Base-by-base conservation (phyloP, 2,113 vertebrate species). In the Podarcis muralis region DNA sequence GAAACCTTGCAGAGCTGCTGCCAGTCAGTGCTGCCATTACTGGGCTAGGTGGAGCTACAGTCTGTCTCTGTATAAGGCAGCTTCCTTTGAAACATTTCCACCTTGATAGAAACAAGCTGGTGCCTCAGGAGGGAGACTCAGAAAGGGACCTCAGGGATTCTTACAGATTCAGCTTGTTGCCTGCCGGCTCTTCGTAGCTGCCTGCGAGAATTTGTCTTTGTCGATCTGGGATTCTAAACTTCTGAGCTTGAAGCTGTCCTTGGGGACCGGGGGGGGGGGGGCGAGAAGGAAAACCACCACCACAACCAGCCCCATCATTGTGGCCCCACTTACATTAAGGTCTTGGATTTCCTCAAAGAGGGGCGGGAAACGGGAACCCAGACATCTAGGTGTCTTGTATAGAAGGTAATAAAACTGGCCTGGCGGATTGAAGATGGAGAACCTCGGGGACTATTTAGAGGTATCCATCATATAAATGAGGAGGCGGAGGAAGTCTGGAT, bases 401-500 rank as follows among this genome's bases (percentile, higher is more conserved):
- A 91, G 5, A 89, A 97, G 92, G 90, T 92, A 89, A 90, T 92
- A 89, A 95, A 95, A 84, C 83, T 9, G 86, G 85, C 83, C 82
- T 82, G 40, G 88, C 71, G 81, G 90, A 87, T 71, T 90, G 95
- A 88, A 90, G 92, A 89, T 57, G 92, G 90, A 89, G 93, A 90
- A 81, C 74, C 85, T 3, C 75, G 84, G 93, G 93, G 93, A 93
- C 91, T 79, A 68, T 90, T 89, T 92, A 88, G 95, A 88, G 91
- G 88, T 94, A 93, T 95, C 92, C 91, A 83, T 96, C 90, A 93
- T 87, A n/a, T 62, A 93, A 92, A 91, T 16, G 88, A 95, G 91
- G 93, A 95, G 95, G 88, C 90, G 88, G 89, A 71, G 30, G 93
- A 94, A 92, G 86, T 93, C 93, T 95, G 89, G 91, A 93, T 88